These are phyloP conservation scores for Heterohyrax brucei DNA, from an alignment of 2,797 vertebrate genomes.

Conservation along the genomic window DNA sequence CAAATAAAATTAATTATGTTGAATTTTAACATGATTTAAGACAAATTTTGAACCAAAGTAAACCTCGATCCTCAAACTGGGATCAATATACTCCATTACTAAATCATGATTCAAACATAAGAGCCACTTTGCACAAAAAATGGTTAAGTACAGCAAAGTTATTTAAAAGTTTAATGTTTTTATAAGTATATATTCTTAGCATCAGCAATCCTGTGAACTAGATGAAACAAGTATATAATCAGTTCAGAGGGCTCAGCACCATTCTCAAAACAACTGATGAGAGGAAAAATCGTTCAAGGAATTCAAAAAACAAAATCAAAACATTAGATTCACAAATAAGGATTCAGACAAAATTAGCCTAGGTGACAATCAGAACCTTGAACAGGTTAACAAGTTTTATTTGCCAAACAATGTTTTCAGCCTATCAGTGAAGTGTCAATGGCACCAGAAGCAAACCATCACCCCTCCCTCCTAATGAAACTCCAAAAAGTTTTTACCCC, in stretches of 20 bases:
- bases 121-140: neutral
- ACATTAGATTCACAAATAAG: neutral
- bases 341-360: neutral
- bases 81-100: neutral
- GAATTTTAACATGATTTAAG: conserved; percentile 32
- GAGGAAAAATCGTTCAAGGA: neutral
- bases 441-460: neutral
- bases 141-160: neutral
- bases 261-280: neutral
- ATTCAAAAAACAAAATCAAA: neutral
- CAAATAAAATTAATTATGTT: conserved; percentile 49
- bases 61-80: neutral
- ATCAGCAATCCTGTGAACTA: conserved; percentile 19
- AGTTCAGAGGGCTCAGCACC: neutral
- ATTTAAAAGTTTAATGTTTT: conserved; percentile 47
- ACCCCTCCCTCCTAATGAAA: neutral
- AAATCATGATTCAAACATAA: conserved; percentile 48
- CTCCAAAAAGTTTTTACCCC: neutral
- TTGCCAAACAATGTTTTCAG: conserved; percentile 6
- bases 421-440: neutral
- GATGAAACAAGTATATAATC: neutral
- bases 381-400: neutral
- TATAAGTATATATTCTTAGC: conserved; percentile 38
- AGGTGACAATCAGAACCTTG: neutral
- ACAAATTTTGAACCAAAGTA: conserved; percentile 61